Conservation (phyloP, 2,113 vertebrate genomes). For the Eublepharis macularius region DNA sequence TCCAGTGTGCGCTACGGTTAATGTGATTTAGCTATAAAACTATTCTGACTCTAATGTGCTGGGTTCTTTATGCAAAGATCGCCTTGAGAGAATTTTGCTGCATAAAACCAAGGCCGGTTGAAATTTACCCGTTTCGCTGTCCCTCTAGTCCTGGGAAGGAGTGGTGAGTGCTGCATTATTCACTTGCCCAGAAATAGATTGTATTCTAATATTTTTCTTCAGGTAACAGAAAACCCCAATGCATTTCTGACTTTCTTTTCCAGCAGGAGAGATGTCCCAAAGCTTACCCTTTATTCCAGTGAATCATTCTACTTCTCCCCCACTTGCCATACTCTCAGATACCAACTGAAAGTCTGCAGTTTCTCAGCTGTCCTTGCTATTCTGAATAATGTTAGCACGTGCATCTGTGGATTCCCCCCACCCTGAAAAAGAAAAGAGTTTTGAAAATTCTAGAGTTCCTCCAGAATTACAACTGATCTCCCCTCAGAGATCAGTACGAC, state of each 20-base stretch:
- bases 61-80: no score
- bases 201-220: neutral
- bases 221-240: neutral
- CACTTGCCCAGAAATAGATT: neutral
- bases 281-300: neutral
- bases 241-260: neutral
- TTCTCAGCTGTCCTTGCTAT: no score
- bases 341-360: neutral
- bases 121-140: neutral
- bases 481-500: no score
- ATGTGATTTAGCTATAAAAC: neutral
- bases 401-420: no score
- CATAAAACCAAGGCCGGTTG: no score
- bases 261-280: neutral
- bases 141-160: neutral
- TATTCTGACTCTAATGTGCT: neutral
- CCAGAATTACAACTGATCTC: no score
- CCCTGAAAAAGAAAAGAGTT: no score
- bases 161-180: neutral
- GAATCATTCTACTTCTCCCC: neutral
- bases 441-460: no score
- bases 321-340: neutral
- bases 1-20: neutral
- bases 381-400: no score
- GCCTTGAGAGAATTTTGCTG: neutral